Conservation (phyloP, 2,797 vertebrate genomes). For the Eurystomus glaucurus region DNA sequence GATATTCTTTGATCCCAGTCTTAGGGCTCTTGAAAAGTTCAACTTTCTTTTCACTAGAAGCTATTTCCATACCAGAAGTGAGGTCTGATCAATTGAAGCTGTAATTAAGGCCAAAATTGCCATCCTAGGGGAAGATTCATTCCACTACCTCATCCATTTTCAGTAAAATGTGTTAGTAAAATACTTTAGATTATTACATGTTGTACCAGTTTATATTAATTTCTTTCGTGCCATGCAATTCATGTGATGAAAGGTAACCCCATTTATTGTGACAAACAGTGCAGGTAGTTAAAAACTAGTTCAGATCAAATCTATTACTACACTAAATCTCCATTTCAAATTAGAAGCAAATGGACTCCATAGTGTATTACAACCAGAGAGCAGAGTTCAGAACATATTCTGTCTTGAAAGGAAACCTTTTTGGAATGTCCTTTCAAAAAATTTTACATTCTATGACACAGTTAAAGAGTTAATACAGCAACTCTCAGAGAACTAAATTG, state of each 20-base stretch:
- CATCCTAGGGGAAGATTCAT: background rate
- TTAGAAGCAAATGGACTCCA: background rate
- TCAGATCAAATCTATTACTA: constrained; percentile 6
- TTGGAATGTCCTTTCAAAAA: background rate
- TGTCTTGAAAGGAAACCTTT: background rate
- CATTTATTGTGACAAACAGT: constrained; percentile 28
- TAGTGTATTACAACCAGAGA: background rate
- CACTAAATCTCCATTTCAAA: constrained; percentile 25
- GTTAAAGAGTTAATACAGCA: background rate
- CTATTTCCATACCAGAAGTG: background rate
- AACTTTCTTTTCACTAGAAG: background rate
- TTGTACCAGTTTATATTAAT: constrained; percentile 20
- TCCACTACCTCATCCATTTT: background rate
- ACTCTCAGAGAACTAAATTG: background rate
- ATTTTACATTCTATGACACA: background rate
- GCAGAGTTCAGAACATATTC: background rate
- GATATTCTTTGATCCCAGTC: background rate
- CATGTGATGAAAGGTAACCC: constrained; percentile 15
- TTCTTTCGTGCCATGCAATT: background rate
- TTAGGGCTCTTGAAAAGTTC: background rate
- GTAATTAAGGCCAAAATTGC: constrained; percentile 4
- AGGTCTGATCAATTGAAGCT: background rate
- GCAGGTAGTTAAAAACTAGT: constrained; percentile 50
- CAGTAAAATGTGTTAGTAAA: background rate
- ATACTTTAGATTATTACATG: background rate